Evolutionary conservation across 2,113 vertebrate genomes (phyloP).

Genomic region (Muntiacus reevesi): DNA sequence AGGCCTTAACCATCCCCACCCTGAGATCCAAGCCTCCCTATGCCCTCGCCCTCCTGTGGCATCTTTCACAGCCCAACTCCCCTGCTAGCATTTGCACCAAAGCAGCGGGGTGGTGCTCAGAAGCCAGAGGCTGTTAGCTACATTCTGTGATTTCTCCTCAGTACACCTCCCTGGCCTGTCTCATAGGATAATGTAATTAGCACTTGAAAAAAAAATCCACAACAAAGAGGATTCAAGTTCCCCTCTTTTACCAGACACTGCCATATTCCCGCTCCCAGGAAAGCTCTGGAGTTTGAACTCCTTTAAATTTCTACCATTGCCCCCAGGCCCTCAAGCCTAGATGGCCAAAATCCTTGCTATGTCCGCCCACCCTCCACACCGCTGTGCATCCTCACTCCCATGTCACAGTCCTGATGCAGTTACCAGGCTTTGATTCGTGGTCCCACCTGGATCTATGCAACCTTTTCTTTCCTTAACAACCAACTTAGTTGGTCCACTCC

Average conservation of each 20-base stretch:
- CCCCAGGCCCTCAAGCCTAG: not conserved
- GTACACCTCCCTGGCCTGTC: not conserved
- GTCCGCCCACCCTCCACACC: accelerated
- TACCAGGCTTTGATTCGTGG: not conserved
- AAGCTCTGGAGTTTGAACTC: not conserved
- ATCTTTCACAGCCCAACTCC: not conserved
- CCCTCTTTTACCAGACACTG: not conserved
- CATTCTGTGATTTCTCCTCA: not conserved
- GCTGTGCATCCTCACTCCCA: not conserved
- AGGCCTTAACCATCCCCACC: not conserved
- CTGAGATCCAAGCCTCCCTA: not conserved
- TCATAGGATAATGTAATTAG: not conserved
- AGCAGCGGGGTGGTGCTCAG: not conserved
- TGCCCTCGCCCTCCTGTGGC: not conserved
- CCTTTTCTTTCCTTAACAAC: not conserved
- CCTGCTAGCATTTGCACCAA: not conserved
- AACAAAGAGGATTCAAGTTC: not conserved
- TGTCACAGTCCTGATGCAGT: no score
- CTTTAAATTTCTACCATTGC: not conserved
- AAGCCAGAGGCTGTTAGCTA: not conserved
- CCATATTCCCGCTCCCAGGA: not conserved
- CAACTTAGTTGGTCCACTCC: not conserved
- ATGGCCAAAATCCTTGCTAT: not conserved
- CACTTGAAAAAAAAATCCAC: not conserved
- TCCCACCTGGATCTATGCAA: not conserved